A percentile compares a stretch with the other conserved stretches of the same genome.
These are phyloP conservation scores for Otocyon megalotis DNA, from an alignment of 2,113 vertebrate genomes.

Conservation along the genomic window DNA sequence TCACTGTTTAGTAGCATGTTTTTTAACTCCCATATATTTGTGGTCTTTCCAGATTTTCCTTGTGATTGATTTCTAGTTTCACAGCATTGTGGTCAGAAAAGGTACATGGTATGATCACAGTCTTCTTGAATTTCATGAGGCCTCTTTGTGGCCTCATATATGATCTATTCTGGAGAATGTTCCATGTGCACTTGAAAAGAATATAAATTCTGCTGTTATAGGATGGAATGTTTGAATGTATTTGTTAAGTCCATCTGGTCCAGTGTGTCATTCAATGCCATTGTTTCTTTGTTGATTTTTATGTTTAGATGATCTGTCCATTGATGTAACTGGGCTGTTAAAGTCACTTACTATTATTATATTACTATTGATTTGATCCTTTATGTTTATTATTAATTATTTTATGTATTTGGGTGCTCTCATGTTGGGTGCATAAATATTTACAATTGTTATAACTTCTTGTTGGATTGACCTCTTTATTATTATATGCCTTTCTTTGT, in stretches of 20 bases:
- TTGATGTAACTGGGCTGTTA: neutral
- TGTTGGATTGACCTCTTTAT: neutral
- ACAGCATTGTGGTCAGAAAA: neutral
- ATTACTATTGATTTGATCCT: neutral
- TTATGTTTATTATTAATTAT: neutral
- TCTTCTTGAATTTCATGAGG: neutral
- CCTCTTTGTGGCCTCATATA: neutral
- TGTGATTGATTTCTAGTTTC: neutral
- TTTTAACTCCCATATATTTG: neutral
- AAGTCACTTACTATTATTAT: neutral
- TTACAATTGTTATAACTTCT: neutral
- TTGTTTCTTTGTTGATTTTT: neutral
- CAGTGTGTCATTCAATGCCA: neutral
- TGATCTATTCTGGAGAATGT: neutral
- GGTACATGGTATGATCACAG: neutral
- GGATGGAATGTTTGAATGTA: neutral
- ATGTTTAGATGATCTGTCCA: neutral
- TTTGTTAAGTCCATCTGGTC: neutral
- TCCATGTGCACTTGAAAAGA: neutral
- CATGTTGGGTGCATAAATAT: neutral
- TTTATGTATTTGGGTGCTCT: neutral
- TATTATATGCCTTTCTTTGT: neutral
- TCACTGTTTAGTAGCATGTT: neutral
- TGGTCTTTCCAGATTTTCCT: neutral
- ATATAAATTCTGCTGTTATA: neutral